Evolutionary conservation across 2,888 invertebrate species (phyloP).

Genomic region (Isoperla grammatica): DNA sequence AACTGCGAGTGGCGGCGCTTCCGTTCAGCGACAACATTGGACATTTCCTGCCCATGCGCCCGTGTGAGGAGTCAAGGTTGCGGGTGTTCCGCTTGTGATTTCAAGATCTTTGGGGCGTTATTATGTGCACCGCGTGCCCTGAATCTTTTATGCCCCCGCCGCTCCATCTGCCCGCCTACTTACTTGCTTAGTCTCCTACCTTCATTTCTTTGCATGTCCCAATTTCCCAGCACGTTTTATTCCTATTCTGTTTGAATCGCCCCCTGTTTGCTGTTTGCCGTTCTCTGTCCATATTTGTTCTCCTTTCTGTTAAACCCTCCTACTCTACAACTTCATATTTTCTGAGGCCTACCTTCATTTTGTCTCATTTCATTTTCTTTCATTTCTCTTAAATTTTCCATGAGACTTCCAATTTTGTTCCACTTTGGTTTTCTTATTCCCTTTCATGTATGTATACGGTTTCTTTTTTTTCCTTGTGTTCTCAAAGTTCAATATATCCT

Average conservation of each 20-base stretch:
- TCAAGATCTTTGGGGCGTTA: slow-evolving; percentile 17
- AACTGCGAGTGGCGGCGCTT: not conserved
- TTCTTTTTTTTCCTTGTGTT: not conserved
- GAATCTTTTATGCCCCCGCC: slow-evolving; percentile 13
- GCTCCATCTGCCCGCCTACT: not conserved
- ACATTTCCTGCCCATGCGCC: slow-evolving; percentile 6
- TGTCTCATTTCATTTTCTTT: slow-evolving; percentile 19
- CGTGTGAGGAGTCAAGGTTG: slow-evolving; percentile 14
- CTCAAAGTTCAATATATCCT: not conserved
- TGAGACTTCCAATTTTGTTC: slow-evolving; percentile 3
- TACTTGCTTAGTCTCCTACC: not conserved
- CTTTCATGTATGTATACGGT: slow-evolving; percentile 3
- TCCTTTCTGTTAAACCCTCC: slow-evolving; percentile 2
- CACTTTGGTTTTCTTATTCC: slow-evolving; percentile 14
- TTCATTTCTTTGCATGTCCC: slow-evolving; percentile 19
- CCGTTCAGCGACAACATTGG: not conserved
- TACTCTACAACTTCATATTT: not conserved
- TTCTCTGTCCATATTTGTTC: slow-evolving; percentile 19
- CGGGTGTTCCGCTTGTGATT: slow-evolving; percentile 17
- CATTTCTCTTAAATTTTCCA: slow-evolving; percentile 18
- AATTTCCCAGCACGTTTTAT: slow-evolving; percentile 18
- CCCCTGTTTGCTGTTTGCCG: slow-evolving; percentile 4
- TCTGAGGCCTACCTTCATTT: slow-evolving; percentile 3
- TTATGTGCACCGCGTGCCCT: slow-evolving; percentile 16
- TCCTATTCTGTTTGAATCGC: slow-evolving; percentile 14